A percentile compares a stretch with the other conserved stretches of the same genome.
These are phyloP conservation scores for Aspidapion aeneum DNA, from an alignment of 2,888 invertebrate species.

Conservation along the genomic window DNA sequence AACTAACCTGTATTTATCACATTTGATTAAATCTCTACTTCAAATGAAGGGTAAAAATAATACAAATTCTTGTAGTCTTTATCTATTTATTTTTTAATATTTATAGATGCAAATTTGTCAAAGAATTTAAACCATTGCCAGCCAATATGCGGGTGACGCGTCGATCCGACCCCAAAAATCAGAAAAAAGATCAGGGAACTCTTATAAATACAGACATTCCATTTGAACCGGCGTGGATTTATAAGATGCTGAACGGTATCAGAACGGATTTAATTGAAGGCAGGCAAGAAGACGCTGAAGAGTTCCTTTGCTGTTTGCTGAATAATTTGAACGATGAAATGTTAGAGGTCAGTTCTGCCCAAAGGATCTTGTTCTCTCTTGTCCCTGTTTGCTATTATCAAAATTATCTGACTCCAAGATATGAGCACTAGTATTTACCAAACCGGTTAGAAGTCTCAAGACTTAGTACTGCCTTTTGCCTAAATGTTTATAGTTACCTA, in stretches of 20 bases:
- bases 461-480: no score
- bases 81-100: no score
- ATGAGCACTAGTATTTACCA: no score
- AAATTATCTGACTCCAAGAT: no score
- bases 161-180: slow-evolving; percentile 46
- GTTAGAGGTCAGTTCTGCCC: slow-evolving; percentile 66
- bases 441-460: no score
- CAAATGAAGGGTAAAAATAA: no score
- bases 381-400: no score
- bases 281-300: slow-evolving; percentile 95
- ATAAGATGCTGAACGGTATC: slow-evolving; percentile 77
- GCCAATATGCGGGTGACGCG: slow-evolving; percentile 50
- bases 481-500: neutral
- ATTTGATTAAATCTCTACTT: no score
- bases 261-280: slow-evolving; percentile 78
- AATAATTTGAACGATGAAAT: slow-evolving; percentile 97
- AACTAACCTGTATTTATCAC: no score
- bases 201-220: slow-evolving; percentile 67
- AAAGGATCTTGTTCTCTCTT: no score
- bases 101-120: slow-evolving; percentile 69
- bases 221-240: slow-evolving; percentile 86
- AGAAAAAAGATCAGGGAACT: slow-evolving; percentile 49
- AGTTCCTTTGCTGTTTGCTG: slow-evolving; percentile 88
- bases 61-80: no score
- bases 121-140: slow-evolving; percentile 71